Base-by-base conservation (phyloP, 2,113 vertebrate genomes). In the Brienomyrus longianalis region DNA sequence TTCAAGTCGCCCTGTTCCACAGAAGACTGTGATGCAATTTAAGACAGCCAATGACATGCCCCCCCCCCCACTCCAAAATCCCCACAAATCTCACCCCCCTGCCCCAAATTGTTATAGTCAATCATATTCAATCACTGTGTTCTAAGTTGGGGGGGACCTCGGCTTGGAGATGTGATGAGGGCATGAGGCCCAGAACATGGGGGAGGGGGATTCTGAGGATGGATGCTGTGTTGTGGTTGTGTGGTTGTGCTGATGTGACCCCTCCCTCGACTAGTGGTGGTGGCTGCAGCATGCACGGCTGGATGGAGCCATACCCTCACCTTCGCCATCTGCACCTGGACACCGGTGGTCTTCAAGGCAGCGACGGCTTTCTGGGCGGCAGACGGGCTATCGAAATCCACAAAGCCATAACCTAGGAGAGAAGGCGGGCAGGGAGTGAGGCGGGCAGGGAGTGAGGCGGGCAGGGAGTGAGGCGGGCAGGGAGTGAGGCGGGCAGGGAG, bases 291-390 rank as follows among this genome's bases (percentile, higher is more conserved):
- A 27, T 70, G 48, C 7, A 21, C 47, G n/a, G 35, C 1, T 5
- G 35, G 35, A 84, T 4, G 39, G 39, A n/a, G 47, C 15, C 17
- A 27, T 52, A 90, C 84, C 92, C 96, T 95, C 96, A 99, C 98
- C 97, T 99, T 99, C 94, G 98, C 98, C 98, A 99, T 99, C 95
- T 99, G 98, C 89, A 98, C 98, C 94, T 99, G 98, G 91, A 99
- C 98, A 90, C 98, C 98, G 80, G 91, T 99, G 90, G 97, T 98
- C 95, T 99, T 99, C 92, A 99, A 95, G 94, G 98, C 98, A 74
- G 98, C 97, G 88, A 99, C 98, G 0, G 98, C 98, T 94, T 99
- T 99, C 95, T 99, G 97, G 92, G 98, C 98, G 70, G 98, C 98
- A 48, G 97, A 96, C 0, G 98, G 98, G 95, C 97, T 99, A 95